phyloP scores from a whole-genome alignment of 2,797 vertebrate genomes.

The Buceros bicornis region DNA sequence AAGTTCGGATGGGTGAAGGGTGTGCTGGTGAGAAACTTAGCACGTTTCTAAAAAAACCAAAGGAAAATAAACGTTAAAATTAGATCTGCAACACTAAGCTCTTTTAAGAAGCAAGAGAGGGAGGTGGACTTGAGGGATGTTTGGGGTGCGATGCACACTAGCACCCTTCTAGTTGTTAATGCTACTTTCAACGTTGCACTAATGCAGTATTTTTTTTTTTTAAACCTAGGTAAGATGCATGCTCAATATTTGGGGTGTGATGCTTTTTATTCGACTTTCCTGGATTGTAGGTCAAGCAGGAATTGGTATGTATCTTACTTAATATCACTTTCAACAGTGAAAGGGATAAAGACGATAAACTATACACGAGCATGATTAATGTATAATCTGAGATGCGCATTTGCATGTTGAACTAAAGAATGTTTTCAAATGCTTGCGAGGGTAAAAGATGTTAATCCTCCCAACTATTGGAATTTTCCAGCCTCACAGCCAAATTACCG shows the following conservation, averaged over 20 bases:
- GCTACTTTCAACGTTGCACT: not conserved
- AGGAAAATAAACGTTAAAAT: not conserved
- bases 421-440: conserved; percentile 61
- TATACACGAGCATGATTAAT: conserved; percentile 49
- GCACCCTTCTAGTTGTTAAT: not conserved
- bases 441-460: conserved; percentile 62
- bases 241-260: conserved; percentile 99
- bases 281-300: conserved; percentile 99
- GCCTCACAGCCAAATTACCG: conserved; percentile 39
- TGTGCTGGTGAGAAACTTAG: conserved; percentile 90
- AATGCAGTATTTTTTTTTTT: conserved; percentile 14
- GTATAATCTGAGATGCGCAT: conserved; percentile 70
- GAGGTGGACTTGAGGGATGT: not conserved
- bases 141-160: not conserved
- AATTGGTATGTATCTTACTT: conserved; percentile 85
- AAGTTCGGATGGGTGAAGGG: conserved; percentile 99
- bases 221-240: conserved; percentile 93
- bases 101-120: not conserved
- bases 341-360: conserved; percentile 51
- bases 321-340: conserved; percentile 4
- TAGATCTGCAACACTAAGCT: not conserved
- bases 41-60: not conserved
- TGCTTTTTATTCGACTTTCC: conserved; percentile 98
- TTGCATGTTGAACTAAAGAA: conserved; percentile 60
- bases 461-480: conserved; percentile 78